phyloP scores from a whole-genome alignment of 30 jellyfish, hydroid and myxozoan species.

The Turritopsis dohrnii region DNA sequence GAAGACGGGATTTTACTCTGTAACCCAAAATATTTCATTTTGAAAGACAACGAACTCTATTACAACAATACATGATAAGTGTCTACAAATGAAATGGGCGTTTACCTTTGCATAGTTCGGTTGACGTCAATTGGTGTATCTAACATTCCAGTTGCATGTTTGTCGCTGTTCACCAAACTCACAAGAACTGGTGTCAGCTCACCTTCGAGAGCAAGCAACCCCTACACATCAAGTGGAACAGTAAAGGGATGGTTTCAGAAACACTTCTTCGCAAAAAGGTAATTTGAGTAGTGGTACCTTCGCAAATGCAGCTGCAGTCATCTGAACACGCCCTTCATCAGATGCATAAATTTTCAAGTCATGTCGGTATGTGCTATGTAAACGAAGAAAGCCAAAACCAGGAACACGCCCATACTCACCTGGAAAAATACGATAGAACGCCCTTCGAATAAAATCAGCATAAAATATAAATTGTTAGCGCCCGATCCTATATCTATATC shows the following conservation, averaged over 20 bases:
- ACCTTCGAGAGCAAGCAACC: conserved; percentile 87
- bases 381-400: conserved; percentile 97
- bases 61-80: not conserved
- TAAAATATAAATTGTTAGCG: not conserved
- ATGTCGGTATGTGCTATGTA: conserved; percentile 99
- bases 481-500: not conserved
- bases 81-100: not conserved
- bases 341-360: conserved; percentile 96
- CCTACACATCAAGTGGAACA: conserved; percentile 18
- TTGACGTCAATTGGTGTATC: conserved; percentile 85
- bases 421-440: conserved; percentile 4
- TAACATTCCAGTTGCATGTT: conserved; percentile 74
- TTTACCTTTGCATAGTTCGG: conserved; percentile 79
- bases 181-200: conserved; percentile 91
- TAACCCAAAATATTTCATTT: not conserved
- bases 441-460: not conserved
- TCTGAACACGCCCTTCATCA: conserved; percentile 99
- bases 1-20: conserved; percentile 88
- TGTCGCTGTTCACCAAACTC: conserved; percentile 80
- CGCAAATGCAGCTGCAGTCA: conserved; percentile 99
- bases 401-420: conserved; percentile 96
- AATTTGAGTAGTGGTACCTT: conserved; percentile 45
- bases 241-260: not conserved
- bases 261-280: too few relatives aligned
- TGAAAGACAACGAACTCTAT: not conserved